phyloP scores from a whole-genome alignment of 2,797 vertebrate species.

The Ctenochaetus hawaiiensis region DNA sequence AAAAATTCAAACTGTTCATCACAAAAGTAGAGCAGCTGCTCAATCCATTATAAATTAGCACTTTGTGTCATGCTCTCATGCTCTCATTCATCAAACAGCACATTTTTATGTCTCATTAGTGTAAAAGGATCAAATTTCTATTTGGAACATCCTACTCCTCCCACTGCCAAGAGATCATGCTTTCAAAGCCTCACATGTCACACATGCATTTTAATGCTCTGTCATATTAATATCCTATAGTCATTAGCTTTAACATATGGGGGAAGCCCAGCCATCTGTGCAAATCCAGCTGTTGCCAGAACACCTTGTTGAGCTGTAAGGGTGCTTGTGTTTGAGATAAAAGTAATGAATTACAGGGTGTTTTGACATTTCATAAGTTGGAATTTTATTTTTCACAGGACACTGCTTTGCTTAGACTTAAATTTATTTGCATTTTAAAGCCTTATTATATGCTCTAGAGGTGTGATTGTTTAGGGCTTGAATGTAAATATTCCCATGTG shows the following conservation, averaged over 20 bases:
- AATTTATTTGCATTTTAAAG: slow-evolving; percentile 22
- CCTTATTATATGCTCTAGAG: background rate
- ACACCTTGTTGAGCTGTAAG: slow-evolving; percentile 20
- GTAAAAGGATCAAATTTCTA: slow-evolving; percentile 42
- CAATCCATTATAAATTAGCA: slow-evolving; percentile 25
- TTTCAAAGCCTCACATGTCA: slow-evolving; percentile 17
- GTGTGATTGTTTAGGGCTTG: background rate
- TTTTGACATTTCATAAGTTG: background rate
- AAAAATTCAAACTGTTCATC: slow-evolving; percentile 1
- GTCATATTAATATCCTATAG: slow-evolving; percentile 49
- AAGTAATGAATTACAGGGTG: background rate
- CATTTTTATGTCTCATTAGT: slow-evolving; percentile 29
- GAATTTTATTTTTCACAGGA: slow-evolving; percentile 11
- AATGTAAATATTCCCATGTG: background rate
- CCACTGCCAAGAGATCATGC: slow-evolving; percentile 33
- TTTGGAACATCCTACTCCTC: slow-evolving; percentile 34
- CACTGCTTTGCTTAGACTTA: background rate
- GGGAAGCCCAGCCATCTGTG: slow-evolving; percentile 64
- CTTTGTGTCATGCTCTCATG: slow-evolving; percentile 28
- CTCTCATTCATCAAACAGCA: slow-evolving; percentile 43
- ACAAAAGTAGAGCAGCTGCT: slow-evolving; percentile 26
- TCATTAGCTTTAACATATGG: slow-evolving; percentile 65
- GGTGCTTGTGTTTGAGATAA: slow-evolving; percentile 17
- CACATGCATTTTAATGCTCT: slow-evolving; percentile 65
- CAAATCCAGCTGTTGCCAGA: slow-evolving; percentile 55